These are phyloP conservation scores for Cantharis flavilabris DNA, from an alignment of 2,888 invertebrate species.

Conservation along the genomic window DNA sequence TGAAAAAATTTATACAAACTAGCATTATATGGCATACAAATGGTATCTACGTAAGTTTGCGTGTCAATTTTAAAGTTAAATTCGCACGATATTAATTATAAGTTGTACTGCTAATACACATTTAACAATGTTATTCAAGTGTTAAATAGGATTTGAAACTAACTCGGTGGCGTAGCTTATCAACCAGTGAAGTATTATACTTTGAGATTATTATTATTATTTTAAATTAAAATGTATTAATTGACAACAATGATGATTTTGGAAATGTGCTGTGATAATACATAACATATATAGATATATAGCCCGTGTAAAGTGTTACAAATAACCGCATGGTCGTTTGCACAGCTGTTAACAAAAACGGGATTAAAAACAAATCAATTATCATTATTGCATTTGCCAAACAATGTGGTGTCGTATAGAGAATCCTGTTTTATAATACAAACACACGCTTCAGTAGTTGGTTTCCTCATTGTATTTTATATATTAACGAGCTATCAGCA, in stretches of 20 bases:
- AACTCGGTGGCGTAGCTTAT: slow-evolving; percentile 44
- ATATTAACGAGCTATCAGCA: slow-evolving; percentile 24
- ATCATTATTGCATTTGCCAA: slow-evolving; percentile 42
- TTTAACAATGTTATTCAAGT: slow-evolving; percentile 50
- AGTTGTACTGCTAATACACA: slow-evolving; percentile 53
- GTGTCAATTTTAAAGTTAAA: not conserved
- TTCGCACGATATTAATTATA: slow-evolving; percentile 50
- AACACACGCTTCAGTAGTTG: slow-evolving; percentile 27
- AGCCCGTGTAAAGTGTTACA: slow-evolving; percentile 4
- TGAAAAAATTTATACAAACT: not conserved
- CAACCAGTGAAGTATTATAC: slow-evolving; percentile 28
- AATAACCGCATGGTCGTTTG: slow-evolving; percentile 32
- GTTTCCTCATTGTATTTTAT: slow-evolving; percentile 23
- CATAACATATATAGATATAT: not conserved
- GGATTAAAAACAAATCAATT: slow-evolving; percentile 47
- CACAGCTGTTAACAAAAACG: slow-evolving; percentile 42
- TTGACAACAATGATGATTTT: slow-evolving; percentile 1
- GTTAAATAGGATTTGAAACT: slow-evolving; percentile 52
- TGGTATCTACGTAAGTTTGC: not conserved
- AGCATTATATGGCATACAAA: not conserved
- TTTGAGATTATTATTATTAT: not conserved
- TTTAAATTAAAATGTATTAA: not conserved
- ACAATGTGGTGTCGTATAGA: slow-evolving; percentile 33
- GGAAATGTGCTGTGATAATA: not conserved
- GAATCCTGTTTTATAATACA: slow-evolving; percentile 28